These are phyloP conservation scores for Daphoenositta chrysoptera DNA, from an alignment of 2,113 vertebrate species.

Conservation along the genomic window DNA sequence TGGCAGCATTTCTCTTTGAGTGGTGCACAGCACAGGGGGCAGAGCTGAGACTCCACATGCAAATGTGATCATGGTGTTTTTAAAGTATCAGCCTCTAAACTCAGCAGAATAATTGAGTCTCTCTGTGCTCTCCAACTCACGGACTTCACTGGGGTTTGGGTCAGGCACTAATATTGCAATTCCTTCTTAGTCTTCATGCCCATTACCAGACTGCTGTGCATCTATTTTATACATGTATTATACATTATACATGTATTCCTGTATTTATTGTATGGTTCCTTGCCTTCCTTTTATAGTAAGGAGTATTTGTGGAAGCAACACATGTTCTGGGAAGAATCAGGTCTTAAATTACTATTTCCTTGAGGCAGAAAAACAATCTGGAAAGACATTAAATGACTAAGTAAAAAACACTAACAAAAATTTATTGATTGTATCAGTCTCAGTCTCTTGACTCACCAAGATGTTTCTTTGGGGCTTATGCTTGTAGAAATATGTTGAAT, in stretches of 20 bases:
- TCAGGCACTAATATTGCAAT: not conserved
- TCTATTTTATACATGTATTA: too few relatives aligned
- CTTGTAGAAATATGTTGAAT: not conserved
- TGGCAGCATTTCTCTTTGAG: too few relatives aligned
- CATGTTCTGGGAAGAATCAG: not conserved
- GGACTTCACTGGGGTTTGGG: not conserved
- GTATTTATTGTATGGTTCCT: not conserved
- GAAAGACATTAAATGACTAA: not conserved
- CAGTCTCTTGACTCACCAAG: not conserved
- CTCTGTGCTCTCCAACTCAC: not conserved
- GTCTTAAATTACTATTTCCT: not conserved
- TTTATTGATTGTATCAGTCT: not conserved
- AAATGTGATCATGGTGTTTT: not conserved
- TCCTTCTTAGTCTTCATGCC: not conserved
- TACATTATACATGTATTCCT: not conserved
- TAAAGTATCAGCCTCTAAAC: not conserved
- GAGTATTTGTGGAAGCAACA: not conserved
- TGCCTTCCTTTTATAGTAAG: not conserved
- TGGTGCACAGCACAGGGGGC: not conserved
- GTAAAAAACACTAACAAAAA: not conserved
- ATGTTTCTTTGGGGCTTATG: not conserved
- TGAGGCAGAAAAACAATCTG: not conserved
- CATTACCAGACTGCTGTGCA: too few relatives aligned
- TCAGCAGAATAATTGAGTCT: not conserved
- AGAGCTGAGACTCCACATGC: not conserved